Percentiles rank a stretch among this genome's conserved stretches.
Evolutionary conservation across 2,113 vertebrate genomes (phyloP).

Genomic region (Cairina moschata): DNA sequence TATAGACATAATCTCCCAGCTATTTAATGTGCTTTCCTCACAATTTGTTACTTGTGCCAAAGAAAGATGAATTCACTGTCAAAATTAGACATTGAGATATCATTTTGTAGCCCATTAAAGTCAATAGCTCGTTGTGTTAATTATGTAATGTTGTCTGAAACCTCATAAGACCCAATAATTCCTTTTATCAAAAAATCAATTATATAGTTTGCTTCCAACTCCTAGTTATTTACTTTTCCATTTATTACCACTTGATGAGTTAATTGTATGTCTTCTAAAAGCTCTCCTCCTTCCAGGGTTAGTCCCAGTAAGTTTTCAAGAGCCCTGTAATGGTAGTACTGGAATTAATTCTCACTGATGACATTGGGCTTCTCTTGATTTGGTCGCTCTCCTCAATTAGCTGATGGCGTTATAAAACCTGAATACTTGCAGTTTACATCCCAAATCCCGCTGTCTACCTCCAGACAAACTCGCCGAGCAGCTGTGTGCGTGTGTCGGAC

Average conservation of each 20-base stretch:
- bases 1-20: background rate
- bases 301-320: conserved; percentile 5
- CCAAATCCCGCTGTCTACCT: background rate
- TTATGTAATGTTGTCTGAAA: conserved; percentile 56
- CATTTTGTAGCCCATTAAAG: conserved; percentile 59
- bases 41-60: conserved; percentile 8
- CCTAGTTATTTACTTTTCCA: conserved; percentile 60
- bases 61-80: background rate
- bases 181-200: conserved; percentile 67
- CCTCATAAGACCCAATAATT: conserved; percentile 1
- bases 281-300: background rate
- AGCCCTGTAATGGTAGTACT: background rate
- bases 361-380: conserved; percentile 11
- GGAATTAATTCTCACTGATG: conserved; percentile 25
- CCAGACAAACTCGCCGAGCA: background rate
- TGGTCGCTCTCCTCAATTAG: conserved; percentile 32
- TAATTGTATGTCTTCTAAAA: conserved; percentile 57
- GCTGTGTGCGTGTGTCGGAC: background rate
- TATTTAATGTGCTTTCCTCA: background rate
- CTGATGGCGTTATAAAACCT: background rate
- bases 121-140: conserved; percentile 67
- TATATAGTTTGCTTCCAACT: conserved; percentile 2
- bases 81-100: conserved; percentile 12
- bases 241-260: conserved; percentile 62
- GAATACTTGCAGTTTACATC: background rate